phyloP scores from a whole-genome alignment of 2,888 invertebrate genomes.

The Papilio protenor region DNA sequence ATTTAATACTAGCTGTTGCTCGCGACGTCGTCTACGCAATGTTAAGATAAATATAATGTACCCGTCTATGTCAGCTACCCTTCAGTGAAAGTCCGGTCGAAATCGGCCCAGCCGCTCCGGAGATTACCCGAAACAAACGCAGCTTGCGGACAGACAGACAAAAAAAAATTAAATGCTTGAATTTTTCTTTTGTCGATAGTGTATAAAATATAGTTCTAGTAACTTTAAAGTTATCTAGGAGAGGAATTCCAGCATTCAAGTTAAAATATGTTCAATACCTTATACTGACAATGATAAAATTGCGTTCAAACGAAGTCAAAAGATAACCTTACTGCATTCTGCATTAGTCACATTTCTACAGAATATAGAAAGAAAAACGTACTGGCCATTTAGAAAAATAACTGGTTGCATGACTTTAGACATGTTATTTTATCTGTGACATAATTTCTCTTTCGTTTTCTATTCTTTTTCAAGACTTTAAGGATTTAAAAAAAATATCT shows the following conservation, averaged over 20 bases:
- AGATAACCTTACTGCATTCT: not conserved
- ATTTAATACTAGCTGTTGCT: no score
- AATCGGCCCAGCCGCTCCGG: no score
- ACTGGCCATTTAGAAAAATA: slow-evolving; percentile 2
- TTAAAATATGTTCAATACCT: slow-evolving; percentile 58
- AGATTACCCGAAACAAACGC: no score
- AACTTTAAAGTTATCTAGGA: not conserved
- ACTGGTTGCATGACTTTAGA: not conserved
- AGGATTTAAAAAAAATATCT: not conserved
- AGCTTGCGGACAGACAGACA: no score
- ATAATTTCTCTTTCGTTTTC: not conserved
- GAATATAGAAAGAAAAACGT: not conserved
- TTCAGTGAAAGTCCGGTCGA: no score
- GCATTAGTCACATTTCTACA: not conserved
- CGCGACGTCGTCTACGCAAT: no score
- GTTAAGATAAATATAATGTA: no score
- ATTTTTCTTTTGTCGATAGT: no score
- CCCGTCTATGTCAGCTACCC: no score
- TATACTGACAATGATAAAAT: slow-evolving; percentile 73
- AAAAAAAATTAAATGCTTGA: no score
- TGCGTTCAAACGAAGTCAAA: not conserved
- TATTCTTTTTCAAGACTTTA: not conserved
- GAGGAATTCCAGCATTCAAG: not conserved
- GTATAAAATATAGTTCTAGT: not conserved
- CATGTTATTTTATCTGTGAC: not conserved